Base-by-base conservation (phyloP, 2,888 invertebrate species). In the Teinopalpus imperialis region DNA sequence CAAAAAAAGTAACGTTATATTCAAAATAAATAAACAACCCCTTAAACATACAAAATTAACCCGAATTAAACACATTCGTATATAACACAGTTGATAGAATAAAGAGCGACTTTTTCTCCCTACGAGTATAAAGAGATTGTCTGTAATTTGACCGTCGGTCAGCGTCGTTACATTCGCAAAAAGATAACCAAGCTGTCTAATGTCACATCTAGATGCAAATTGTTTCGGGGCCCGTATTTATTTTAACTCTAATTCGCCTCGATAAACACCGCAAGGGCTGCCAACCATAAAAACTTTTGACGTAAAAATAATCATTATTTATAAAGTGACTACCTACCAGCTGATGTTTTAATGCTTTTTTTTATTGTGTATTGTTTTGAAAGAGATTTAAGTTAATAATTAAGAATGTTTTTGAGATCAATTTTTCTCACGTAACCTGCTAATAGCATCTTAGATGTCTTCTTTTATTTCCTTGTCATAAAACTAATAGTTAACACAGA, bases 131-230 rank as follows among this genome's bases (percentile, higher is more conserved):
- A 42, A 18, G 34, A 45, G 40, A 42, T 45, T 31, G 48, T 43
- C 53, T 57, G 41, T 59, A 57, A 59, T 57, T 59, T 53, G 51
- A 46, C 48, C 44, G 54, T 47, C 44, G 54, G 56, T 57, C 52
- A 54, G 34, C 43, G 48, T 49, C 44, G 40, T 32, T 43, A 49
- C 47, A 49, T 51, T 49, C 53, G 49, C 49, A 48, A 48, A 52
- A 52, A 52, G 50, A 53, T 54, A 47, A 49, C 54, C 47, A 48
- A 30, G 16, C 52, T 49, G 65, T 68, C 74, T 86, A 86, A 87
- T 83, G 88, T 82, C 82, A 81, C 86, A 87, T 88, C 85, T 80
- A 75, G 76, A 87, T 88, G 88, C 85, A 87, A 88, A 88, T 88
- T 82, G 83, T 77, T 74, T 70, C 71, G 70, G 69, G 70, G 50